phyloP scores from a whole-genome alignment of 2,113 vertebrate genomes.

The Indicator indicator region DNA sequence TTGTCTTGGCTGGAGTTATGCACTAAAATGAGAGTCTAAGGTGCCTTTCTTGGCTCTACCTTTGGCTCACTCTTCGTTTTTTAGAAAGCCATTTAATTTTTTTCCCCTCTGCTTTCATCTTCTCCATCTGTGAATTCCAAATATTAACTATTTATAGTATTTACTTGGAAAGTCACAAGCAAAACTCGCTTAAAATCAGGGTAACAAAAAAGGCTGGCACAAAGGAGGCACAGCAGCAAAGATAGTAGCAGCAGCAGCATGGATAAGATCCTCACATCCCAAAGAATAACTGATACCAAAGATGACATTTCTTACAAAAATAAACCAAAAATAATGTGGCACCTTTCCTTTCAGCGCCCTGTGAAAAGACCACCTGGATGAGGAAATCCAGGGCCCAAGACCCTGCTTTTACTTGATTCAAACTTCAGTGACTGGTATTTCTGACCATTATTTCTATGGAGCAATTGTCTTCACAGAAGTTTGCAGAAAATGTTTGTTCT shows the following conservation, averaged over 20 bases:
- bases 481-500: neutral
- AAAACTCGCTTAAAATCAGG: neutral
- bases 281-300: neutral
- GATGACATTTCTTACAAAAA: neutral
- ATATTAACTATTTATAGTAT: neutral
- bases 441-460: neutral
- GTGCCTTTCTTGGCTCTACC: conserved; percentile 3
- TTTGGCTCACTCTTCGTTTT: neutral
- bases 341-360: neutral
- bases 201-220: neutral
- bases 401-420: neutral
- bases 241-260: neutral
- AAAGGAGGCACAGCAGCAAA: neutral
- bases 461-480: neutral
- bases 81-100: conserved; percentile 28
- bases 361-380: neutral
- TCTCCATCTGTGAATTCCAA: conserved; percentile 5
- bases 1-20: neutral
- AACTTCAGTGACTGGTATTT: neutral
- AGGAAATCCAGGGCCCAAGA: neutral
- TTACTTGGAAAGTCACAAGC: neutral
- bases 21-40: neutral
- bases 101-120: neutral
- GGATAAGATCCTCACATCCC: neutral
- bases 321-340: fast-evolving